phyloP scores from a whole-genome alignment of 1,140 invertebrate species.

The Diplogasteroides magnus region DNA sequence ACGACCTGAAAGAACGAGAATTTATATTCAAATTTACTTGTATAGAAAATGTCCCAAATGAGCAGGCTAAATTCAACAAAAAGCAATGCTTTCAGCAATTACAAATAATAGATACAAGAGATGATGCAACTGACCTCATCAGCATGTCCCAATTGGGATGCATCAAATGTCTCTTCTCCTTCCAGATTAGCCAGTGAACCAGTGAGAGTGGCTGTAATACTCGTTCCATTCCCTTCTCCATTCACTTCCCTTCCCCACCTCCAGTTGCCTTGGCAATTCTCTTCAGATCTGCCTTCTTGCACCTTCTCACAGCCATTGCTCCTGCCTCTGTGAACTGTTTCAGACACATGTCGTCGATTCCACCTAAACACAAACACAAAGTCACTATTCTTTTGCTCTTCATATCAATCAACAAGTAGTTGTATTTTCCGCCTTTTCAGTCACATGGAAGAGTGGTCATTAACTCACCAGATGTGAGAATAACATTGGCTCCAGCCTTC shows the following conservation, averaged over 20 bases:
- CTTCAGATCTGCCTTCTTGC: slow-evolving; percentile 86
- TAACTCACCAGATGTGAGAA: slow-evolving; percentile 73
- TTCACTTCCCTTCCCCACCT: slow-evolving; percentile 52
- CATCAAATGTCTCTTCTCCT: slow-evolving; percentile 91
- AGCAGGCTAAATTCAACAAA: too few species aligned
- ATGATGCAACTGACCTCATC: slow-evolving; percentile 78
- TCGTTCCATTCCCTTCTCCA: not conserved
- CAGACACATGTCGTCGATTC: slow-evolving; percentile 95
- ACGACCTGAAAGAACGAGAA: slow-evolving; percentile 65
- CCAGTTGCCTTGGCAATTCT: slow-evolving; percentile 99
- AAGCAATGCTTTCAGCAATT: too few species aligned
- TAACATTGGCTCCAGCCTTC: slow-evolving; percentile 85
- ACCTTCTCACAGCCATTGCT: slow-evolving; percentile 91
- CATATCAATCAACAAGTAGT: too few species aligned
- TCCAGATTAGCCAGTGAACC: slow-evolving; percentile 94
- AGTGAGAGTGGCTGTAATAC: slow-evolving; percentile 69
- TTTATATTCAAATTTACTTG: too few species aligned
- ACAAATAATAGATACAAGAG: too few species aligned
- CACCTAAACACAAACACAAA: slow-evolving; percentile 53
- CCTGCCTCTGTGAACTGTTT: slow-evolving; percentile 97
- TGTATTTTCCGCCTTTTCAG: too few species aligned
- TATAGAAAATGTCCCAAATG: too few species aligned
- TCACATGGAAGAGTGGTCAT: not conserved
- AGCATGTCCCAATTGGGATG: slow-evolving; percentile 83
- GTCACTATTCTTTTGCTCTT: not conserved